A percentile compares a stretch with the other conserved stretches of the same genome.
phyloP scores from a whole-genome alignment of 2,888 invertebrate species.

The Xestia rhomboidea region DNA sequence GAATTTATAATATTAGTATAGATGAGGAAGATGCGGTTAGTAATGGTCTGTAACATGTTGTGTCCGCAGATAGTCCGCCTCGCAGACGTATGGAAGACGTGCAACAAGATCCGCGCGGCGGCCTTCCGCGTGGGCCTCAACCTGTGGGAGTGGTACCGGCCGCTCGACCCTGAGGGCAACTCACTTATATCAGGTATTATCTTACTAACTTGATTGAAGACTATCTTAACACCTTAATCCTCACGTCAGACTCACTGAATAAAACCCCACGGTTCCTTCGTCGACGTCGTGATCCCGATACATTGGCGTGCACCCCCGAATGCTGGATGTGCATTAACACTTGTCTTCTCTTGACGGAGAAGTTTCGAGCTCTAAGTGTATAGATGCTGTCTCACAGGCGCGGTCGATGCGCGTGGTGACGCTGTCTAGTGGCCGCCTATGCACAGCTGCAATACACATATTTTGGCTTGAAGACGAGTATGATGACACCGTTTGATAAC shows the following conservation, averaged over 20 bases:
- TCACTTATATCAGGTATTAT: slow-evolving; percentile 92
- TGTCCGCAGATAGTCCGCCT: slow-evolving; percentile 86
- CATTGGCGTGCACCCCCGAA: not conserved
- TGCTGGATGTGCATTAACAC: not conserved
- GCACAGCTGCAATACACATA: not conserved
- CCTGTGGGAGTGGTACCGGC: slow-evolving; percentile 93
- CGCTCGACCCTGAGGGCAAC: slow-evolving; percentile 92
- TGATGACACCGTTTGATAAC: not conserved
- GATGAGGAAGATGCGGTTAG: not conserved
- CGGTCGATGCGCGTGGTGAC: not conserved
- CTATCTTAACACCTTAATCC: not conserved
- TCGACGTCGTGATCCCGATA: not conserved
- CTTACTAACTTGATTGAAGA: not conserved
- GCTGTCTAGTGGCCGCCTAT: not conserved
- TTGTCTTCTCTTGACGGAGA: not conserved
- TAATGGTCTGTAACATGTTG: not conserved
- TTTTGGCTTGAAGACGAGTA: not conserved
- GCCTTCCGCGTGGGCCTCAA: slow-evolving; percentile 93
- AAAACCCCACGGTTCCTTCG: not conserved
- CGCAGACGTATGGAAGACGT: slow-evolving; percentile 94
- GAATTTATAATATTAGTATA: not conserved
- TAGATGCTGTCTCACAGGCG: not conserved
- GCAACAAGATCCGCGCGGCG: slow-evolving; percentile 95
- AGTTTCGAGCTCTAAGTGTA: not conserved
- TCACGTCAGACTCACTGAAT: not conserved